Conservation (phyloP, 2,113 vertebrate species). For the Seriola aureovittata region DNA sequence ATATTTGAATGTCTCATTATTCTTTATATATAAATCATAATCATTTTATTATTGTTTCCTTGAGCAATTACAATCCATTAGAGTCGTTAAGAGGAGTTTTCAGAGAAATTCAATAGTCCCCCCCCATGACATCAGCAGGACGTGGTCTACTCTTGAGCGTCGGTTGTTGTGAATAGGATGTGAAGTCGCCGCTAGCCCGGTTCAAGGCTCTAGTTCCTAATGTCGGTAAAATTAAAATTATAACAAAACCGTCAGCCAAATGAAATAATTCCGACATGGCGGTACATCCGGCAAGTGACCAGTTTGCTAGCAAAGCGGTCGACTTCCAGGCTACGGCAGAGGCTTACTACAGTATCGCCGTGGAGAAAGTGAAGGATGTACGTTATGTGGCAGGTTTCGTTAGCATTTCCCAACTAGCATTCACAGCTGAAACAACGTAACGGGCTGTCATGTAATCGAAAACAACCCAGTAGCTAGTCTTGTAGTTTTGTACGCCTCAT, state of each 20-base stretch:
- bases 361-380: slow-evolving; percentile 87
- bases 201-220: slow-evolving; percentile 30
- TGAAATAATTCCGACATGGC: slow-evolving; percentile 68
- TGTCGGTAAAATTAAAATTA: slow-evolving; percentile 6
- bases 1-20: not conserved
- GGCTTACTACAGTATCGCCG: slow-evolving; percentile 81
- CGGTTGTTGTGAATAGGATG: slow-evolving; percentile 72
- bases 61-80: rapidly evolving
- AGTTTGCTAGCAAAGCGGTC: slow-evolving; percentile 57
- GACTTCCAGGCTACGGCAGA: slow-evolving; percentile 76
- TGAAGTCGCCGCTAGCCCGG: slow-evolving; percentile 60
- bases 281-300: slow-evolving; percentile 71
- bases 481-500: not conserved
- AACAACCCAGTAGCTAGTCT: not conserved
- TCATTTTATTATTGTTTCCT: rapidly evolving
- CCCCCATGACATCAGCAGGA: slow-evolving; percentile 20
- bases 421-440: slow-evolving; percentile 27
- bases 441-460: slow-evolving; percentile 1
- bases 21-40: rapidly evolving
- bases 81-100: rapidly evolving
- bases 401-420: slow-evolving; percentile 72
- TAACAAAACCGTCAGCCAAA: not conserved
- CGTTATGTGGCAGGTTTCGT: slow-evolving; percentile 76
- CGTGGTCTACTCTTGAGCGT: slow-evolving; percentile 48
- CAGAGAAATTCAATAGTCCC: not conserved